phyloP scores from a whole-genome alignment of 2,113 vertebrate genomes.

The Ptyas mucosa region DNA sequence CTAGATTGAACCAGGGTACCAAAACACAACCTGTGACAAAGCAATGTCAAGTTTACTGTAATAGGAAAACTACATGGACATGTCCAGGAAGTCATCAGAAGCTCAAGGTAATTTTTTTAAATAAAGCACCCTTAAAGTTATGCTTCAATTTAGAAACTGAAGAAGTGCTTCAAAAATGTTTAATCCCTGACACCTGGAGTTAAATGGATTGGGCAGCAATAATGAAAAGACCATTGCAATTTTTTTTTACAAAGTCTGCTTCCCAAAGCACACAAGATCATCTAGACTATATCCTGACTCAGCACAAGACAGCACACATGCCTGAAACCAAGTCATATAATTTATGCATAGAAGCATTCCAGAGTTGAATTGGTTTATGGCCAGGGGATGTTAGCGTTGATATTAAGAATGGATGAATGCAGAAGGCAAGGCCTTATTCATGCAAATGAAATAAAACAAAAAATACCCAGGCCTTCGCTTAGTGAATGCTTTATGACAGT shows the following conservation, averaged over 20 bases:
- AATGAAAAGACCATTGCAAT: background rate
- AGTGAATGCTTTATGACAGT: background rate
- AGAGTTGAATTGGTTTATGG: background rate
- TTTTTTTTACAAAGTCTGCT: background rate
- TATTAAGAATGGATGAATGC: background rate
- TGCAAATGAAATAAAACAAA: background rate
- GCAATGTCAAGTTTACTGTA: background rate
- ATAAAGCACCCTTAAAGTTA: background rate
- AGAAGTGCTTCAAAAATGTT: background rate
- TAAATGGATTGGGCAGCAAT: background rate
- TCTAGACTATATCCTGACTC: background rate
- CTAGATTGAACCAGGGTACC: background rate
- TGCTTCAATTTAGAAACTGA: background rate
- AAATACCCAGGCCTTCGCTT: background rate
- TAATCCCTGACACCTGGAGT: background rate
- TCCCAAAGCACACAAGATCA: background rate
- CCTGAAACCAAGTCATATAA: background rate
- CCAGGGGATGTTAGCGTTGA: background rate
- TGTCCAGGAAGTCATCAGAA: background rate
- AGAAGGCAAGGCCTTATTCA: background rate
- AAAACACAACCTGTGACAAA: background rate
- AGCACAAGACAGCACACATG: background rate
- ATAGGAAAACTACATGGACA: background rate
- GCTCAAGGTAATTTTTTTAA: background rate
- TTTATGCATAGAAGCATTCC: background rate